Evolutionary conservation across 2,113 vertebrate genomes (phyloP).

Genomic region (Mirza zaza): DNA sequence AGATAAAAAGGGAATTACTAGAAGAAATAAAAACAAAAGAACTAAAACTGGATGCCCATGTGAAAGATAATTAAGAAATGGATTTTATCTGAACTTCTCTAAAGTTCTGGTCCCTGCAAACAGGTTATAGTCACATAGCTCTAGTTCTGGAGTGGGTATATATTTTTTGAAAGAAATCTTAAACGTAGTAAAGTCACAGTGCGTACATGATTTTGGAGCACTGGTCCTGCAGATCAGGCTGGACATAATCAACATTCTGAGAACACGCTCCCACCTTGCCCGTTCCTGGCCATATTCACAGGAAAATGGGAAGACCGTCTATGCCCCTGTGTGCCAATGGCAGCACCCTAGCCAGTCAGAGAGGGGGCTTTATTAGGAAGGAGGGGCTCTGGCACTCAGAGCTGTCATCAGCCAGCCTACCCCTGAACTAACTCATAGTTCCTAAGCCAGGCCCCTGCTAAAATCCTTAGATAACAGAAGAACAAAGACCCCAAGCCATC

Average conservation of each 20-base stretch:
- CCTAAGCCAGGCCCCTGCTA: not conserved
- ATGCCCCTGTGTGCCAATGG: not conserved
- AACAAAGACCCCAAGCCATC: not conserved
- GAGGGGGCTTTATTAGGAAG: not conserved
- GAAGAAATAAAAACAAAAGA: not conserved
- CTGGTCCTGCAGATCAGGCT: not conserved
- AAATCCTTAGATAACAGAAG: not conserved
- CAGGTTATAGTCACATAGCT: not conserved
- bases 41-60: not conserved
- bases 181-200: not conserved
- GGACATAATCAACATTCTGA: not conserved
- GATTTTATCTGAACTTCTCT: not conserved
- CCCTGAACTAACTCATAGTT: not conserved
- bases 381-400: not conserved
- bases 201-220: not conserved
- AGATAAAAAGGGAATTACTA: not conserved
- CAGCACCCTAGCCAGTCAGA: not conserved
- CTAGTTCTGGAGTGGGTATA: not conserved
- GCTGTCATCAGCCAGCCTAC: not conserved
- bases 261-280: no score
- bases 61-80: not conserved
- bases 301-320: not conserved
- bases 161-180: not conserved
- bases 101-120: not conserved
- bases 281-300: not conserved